phyloP scores from a whole-genome alignment of 2,797 vertebrate genomes.

The Columba guinea region DNA sequence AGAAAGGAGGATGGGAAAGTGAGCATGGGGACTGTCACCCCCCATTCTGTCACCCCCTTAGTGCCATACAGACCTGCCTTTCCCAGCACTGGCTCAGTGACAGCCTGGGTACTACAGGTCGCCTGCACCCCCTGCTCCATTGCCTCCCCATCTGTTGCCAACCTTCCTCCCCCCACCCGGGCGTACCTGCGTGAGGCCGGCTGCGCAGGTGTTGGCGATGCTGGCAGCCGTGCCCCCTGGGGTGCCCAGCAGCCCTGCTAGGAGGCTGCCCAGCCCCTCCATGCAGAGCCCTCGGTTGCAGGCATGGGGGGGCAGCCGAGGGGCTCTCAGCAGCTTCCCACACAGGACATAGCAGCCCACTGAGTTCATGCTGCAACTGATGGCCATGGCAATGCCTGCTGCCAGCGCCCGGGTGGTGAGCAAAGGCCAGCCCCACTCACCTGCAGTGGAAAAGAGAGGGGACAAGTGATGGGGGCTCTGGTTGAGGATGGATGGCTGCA shows the following conservation, averaged over 20 bases:
- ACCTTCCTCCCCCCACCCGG: background rate
- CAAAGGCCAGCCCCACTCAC: constrained; percentile 76
- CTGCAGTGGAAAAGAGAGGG: constrained; percentile 51
- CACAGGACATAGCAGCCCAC: constrained; percentile 81
- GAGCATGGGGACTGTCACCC: background rate
- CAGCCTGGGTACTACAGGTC: background rate
- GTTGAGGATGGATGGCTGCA: background rate
- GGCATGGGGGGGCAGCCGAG: constrained; percentile 66
- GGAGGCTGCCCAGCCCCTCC: constrained; percentile 82
- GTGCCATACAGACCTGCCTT: background rate
- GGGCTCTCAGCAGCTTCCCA: constrained; percentile 68
- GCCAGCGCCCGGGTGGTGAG: constrained; percentile 74
- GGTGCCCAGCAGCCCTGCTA: constrained; percentile 80
- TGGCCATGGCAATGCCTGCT: constrained; percentile 80
- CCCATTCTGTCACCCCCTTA: background rate
- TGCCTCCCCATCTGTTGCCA: background rate
- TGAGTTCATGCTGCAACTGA: constrained; percentile 79
- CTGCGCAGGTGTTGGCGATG: constrained; percentile 77
- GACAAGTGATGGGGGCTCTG: background rate
- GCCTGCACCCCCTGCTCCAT: background rate
- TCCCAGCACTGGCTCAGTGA: background rate
- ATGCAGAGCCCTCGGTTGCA: constrained; percentile 81
- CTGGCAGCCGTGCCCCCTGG: constrained; percentile 78
- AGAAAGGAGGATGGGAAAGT: background rate
- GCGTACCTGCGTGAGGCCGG: constrained; percentile 81